Percentiles rank a stretch among this genome's conserved stretches.
These are phyloP conservation scores for Cyclura pinguis DNA, from an alignment of 2,797 vertebrate species.

Conservation along the genomic window DNA sequence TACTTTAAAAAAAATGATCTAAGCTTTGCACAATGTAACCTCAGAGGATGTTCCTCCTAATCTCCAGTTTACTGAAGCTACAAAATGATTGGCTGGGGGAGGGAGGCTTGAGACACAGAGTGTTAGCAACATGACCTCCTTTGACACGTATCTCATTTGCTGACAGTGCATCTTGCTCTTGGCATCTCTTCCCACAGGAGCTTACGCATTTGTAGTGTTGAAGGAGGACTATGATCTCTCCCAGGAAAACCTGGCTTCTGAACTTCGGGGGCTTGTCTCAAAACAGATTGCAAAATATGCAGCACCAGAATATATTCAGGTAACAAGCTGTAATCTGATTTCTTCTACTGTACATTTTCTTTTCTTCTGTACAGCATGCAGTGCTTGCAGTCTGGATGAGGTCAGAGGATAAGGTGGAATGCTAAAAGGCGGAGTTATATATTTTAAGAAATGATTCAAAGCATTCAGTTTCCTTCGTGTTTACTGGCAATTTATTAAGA, in stretches of 20 bases:
- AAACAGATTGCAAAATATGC: conserved; percentile 72
- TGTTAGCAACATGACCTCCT: neutral
- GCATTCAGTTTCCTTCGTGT: neutral
- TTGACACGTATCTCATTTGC: neutral
- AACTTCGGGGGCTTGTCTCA: conserved; percentile 68
- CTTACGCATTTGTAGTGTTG: conserved; percentile 67
- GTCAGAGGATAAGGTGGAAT: neutral
- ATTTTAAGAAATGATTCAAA: neutral
- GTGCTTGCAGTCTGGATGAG: neutral
- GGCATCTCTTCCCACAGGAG: conserved; percentile 56
- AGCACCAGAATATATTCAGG: conserved; percentile 72
- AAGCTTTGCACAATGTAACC: neutral
- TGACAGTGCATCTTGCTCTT: neutral
- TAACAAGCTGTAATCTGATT: conserved; percentile 39
- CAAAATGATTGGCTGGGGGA: too few species aligned
- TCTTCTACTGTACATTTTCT: neutral
- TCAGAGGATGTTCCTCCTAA: neutral
- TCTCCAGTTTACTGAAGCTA: neutral
- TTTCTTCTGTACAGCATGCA: neutral
- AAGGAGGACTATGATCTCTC: conserved; percentile 62
- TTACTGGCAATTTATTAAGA: neutral
- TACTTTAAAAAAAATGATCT: neutral
- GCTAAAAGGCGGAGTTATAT: neutral
- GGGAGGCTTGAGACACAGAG: neutral
- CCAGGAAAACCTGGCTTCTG: conserved; percentile 40